phyloP scores from a whole-genome alignment of 2,888 invertebrate species.

The Campaea margaritaria region DNA sequence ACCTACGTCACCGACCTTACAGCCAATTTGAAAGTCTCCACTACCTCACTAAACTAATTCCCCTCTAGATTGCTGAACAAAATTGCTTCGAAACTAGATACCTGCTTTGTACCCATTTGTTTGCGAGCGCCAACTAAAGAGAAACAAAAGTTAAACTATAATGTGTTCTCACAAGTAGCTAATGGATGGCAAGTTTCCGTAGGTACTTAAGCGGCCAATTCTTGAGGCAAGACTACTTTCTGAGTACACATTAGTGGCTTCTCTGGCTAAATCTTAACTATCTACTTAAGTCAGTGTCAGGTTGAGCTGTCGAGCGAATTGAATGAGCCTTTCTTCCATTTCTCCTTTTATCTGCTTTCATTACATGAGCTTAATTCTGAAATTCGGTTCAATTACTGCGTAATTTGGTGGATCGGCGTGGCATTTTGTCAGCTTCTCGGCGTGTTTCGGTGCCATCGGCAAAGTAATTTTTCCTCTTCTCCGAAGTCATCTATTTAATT shows the following conservation, averaged over 20 bases:
- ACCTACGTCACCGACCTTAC: slow-evolving; percentile 40
- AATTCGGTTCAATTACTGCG: slow-evolving; percentile 79
- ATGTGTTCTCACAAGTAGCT: slow-evolving; percentile 78
- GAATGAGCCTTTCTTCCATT: slow-evolving; percentile 71
- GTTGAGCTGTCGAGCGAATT: slow-evolving; percentile 70
- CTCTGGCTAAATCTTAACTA: slow-evolving; percentile 79
- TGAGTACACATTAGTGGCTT: slow-evolving; percentile 80
- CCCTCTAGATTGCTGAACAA: slow-evolving; percentile 39
- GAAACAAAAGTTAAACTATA: slow-evolving; percentile 79
- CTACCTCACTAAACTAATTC: slow-evolving; percentile 30
- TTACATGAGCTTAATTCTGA: slow-evolving; percentile 77
- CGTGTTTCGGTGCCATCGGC: slow-evolving; percentile 58
- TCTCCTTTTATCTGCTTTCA: slow-evolving; percentile 76
- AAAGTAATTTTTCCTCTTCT: slow-evolving; percentile 46
- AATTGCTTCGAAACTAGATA: slow-evolving; percentile 42
- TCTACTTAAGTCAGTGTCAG: slow-evolving; percentile 79
- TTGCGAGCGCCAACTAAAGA: slow-evolving; percentile 57
- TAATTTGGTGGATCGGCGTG: slow-evolving; percentile 78
- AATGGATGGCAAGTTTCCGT: slow-evolving; percentile 80
- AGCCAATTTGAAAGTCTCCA: slow-evolving; percentile 38
- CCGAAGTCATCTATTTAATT: slow-evolving; percentile 40
- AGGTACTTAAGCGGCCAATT: slow-evolving; percentile 80
- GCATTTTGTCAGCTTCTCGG: slow-evolving; percentile 76
- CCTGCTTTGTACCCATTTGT: slow-evolving; percentile 56
- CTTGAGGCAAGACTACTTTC: slow-evolving; percentile 78